phyloP scores from a whole-genome alignment of 1,140 invertebrate species.

The Cydia splendana region DNA sequence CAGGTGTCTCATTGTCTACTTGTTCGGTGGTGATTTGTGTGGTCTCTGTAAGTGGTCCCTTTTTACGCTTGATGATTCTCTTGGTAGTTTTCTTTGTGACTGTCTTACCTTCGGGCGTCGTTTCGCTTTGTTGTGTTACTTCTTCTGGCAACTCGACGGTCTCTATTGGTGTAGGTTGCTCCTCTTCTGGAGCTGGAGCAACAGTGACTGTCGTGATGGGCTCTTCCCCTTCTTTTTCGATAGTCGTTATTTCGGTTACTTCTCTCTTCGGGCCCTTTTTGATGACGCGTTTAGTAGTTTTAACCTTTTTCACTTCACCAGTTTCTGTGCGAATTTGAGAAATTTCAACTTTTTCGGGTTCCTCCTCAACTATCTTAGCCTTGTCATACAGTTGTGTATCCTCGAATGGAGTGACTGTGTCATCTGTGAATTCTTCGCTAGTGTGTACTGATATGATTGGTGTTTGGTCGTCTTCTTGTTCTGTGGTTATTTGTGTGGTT shows the following conservation, averaged over 20 bases:
- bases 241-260: constrained; percentile 46
- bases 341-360: constrained; percentile 56
- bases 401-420: background rate
- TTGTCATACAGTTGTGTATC: constrained; percentile 19
- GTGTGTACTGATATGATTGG: too few relatives aligned
- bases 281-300: constrained; percentile 58
- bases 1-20: constrained; percentile 46
- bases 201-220: constrained; percentile 38
- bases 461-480: constrained; percentile 51
- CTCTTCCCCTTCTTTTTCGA: constrained; percentile 44
- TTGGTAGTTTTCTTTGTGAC: constrained; percentile 58
- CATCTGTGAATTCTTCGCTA: background rate
- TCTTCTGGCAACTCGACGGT: constrained; percentile 50
- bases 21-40: constrained; percentile 49
- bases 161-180: constrained; percentile 44
- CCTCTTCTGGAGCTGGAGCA: constrained; percentile 46
- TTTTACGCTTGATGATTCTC: constrained; percentile 46
- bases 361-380: constrained; percentile 50
- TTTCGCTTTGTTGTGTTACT: constrained; percentile 51
- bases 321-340: constrained; percentile 55
- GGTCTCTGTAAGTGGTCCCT: constrained; percentile 47
- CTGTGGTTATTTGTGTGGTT: constrained; percentile 60
- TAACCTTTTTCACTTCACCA: constrained; percentile 67
- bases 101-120: constrained; percentile 55
- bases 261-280: constrained; percentile 48